Evolutionary conservation across 2,797 vertebrate genomes (phyloP).

Genomic region (Gouania willdenowi): DNA sequence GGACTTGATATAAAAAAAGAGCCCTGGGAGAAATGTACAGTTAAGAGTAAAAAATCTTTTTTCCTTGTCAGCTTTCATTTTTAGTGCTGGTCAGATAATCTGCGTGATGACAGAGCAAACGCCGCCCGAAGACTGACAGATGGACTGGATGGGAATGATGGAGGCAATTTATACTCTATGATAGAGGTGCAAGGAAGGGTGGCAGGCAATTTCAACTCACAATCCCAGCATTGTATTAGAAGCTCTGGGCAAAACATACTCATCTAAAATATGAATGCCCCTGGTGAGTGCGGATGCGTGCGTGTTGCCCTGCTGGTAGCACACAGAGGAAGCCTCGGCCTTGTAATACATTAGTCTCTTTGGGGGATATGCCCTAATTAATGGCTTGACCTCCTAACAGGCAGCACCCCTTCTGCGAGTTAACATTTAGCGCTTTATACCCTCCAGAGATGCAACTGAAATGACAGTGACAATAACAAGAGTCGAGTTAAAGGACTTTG

Average conservation of each 20-base stretch:
- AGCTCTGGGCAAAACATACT: constrained; percentile 52
- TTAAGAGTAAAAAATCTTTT: constrained; percentile 51
- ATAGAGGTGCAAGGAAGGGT: constrained; percentile 24
- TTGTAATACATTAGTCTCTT: constrained; percentile 66
- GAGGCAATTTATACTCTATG: constrained; percentile 34
- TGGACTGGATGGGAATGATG: constrained; percentile 15
- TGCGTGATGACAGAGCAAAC: constrained; percentile 19
- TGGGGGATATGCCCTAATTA: constrained; percentile 76
- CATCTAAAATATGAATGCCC: constrained; percentile 55
- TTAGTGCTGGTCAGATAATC: constrained; percentile 61
- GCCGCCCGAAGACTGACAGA: constrained; percentile 18
- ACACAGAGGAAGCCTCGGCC: constrained; percentile 59
- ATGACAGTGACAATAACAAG: constrained; percentile 65
- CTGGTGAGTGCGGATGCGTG: constrained; percentile 37
- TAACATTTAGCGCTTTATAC: constrained; percentile 74
- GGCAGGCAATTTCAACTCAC: constrained; percentile 43
- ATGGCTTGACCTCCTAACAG: constrained; percentile 74
- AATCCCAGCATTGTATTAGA: constrained; percentile 51
- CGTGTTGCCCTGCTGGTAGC: constrained; percentile 41
- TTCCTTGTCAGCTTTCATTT: constrained; percentile 25
- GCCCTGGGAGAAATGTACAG: constrained; percentile 13
- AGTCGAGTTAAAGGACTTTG: constrained; percentile 43
- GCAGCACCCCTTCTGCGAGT: constrained; percentile 69
- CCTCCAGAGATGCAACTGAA: constrained; percentile 65
- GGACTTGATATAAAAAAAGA: constrained; percentile 1